Base-by-base conservation (phyloP, 1,140 invertebrate genomes). In the Tenebrio molitor region DNA sequence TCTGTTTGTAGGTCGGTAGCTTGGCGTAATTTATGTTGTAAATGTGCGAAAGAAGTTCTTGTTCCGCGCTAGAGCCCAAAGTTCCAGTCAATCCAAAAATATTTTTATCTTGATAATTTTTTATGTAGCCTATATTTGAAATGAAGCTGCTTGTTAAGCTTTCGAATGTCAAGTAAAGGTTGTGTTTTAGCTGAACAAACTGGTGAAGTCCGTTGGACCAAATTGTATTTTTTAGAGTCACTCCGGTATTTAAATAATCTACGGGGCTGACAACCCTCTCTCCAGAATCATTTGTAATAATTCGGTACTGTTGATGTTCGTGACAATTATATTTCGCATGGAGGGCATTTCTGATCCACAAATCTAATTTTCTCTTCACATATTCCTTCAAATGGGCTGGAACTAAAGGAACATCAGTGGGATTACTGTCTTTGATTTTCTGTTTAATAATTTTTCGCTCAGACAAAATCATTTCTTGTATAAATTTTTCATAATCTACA, bases 11-110 rank as follows among this genome's bases (percentile, higher is more conserved):
- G 1, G 62, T 65, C 5, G 62, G 62, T 4, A 65, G 25, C 21
- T 19, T 65, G 5, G 39, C n/a, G n/a, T 34, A 65, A 23, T 36
- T 23, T 14, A 65, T 23, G 10, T 65, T 42, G n/a, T 65, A 42
- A 10, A 65, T 39, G 7, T 14, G n/a, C 7, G 33, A 42, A 4
- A 65, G 39, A 0, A 65, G n/a, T 14, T 65, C 33, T 65, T 42
- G 33, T 16, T 65, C 62, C 0, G 15, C 33, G 0, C 10, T 39
- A 5, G 62, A 65, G 1, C 62, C 62, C 15, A 65, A 65, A 12
- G 62, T 65, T n/a, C 62, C 62, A 2, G 62, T 65, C 7, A 65
- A 5, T 14, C 62, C 62, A 33, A 29, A 65, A 21, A 65, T 64
- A 19, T 19, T 19, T 39, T 65, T n/a, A 1, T 41, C 36, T 39